Conservation (phyloP, 2,113 vertebrate species). For the Aix galericulata region DNA sequence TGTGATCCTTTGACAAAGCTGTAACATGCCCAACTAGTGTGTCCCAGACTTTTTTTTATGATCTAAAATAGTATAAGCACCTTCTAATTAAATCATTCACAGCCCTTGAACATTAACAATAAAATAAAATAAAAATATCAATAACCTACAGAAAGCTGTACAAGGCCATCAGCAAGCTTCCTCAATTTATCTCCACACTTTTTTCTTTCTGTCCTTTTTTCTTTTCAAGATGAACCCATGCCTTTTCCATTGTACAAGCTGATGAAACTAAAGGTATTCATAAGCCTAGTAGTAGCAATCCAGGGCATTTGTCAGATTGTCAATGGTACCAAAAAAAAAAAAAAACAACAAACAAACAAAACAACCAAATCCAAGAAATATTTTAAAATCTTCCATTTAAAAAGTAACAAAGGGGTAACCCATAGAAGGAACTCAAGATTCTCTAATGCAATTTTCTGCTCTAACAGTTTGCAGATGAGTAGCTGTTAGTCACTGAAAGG, state of each 20-base stretch:
- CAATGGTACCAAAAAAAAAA: not conserved
- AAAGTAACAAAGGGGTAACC: not conserved
- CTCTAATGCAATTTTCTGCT: not conserved
- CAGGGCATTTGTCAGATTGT: not conserved
- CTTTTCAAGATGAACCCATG: not conserved
- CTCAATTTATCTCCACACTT: not conserved
- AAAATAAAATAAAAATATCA: not conserved
- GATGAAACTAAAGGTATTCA: not conserved
- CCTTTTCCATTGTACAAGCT: not conserved
- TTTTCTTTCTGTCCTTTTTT: not conserved
- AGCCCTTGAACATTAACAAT: not conserved
- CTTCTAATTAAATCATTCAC: not conserved
- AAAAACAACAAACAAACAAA: not conserved
- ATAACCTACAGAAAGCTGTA: not conserved
- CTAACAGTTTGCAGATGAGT: not conserved
- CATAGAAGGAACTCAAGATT: not conserved
- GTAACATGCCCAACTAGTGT: not conserved
- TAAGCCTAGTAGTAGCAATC: not conserved
- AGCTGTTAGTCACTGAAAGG: not conserved
- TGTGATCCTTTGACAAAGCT: not conserved
- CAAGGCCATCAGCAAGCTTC: not conserved
- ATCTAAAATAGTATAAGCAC: not conserved
- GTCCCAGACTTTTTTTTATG: not conserved
- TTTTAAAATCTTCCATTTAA: not conserved
- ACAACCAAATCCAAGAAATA: not conserved